Percentiles rank a stretch among this genome's conserved stretches.
Evolutionary conservation across 2,888 invertebrate genomes (phyloP).

Genomic region (Baccha elongata): DNA sequence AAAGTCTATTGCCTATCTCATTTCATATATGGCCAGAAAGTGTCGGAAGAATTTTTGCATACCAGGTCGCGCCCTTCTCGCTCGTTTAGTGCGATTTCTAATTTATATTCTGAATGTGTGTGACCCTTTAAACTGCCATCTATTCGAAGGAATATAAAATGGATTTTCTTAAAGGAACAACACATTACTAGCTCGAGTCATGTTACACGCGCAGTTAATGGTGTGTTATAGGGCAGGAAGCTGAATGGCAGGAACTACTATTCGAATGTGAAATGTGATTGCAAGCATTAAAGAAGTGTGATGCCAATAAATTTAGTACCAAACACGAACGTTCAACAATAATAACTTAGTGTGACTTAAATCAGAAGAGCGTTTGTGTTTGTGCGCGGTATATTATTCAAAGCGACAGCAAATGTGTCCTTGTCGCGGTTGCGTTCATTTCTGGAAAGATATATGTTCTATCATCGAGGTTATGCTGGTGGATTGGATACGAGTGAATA

Average conservation of each 20-base stretch:
- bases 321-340: conserved; percentile 53
- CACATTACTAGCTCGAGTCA: conserved; percentile 49
- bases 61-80: conserved; percentile 67
- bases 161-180: conserved; percentile 58
- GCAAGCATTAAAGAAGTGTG: conserved; percentile 65
- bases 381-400: conserved; percentile 61
- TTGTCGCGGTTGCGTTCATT: conserved; percentile 60
- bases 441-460: conserved; percentile 46
- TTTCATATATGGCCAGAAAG: conserved; percentile 52
- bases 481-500: conserved; percentile 24
- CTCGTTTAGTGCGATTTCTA: conserved; percentile 63
- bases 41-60: conserved; percentile 64
- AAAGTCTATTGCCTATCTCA: conserved; percentile 12
- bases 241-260: conserved; percentile 31
- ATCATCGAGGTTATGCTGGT: conserved; percentile 39
- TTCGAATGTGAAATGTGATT: conserved; percentile 42
- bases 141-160: conserved; percentile 43
- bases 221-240: conserved; percentile 57
- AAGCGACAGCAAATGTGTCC: conserved; percentile 64
- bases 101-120: conserved; percentile 67
- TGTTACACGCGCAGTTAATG: conserved; percentile 37
- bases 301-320: conserved; percentile 65
- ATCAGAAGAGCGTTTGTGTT: conserved; percentile 45
- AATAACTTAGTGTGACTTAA: conserved; percentile 14
- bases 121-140: conserved; percentile 66